Base-by-base conservation (phyloP, 2,888 invertebrate genomes). In the Plagiodera versicolora region DNA sequence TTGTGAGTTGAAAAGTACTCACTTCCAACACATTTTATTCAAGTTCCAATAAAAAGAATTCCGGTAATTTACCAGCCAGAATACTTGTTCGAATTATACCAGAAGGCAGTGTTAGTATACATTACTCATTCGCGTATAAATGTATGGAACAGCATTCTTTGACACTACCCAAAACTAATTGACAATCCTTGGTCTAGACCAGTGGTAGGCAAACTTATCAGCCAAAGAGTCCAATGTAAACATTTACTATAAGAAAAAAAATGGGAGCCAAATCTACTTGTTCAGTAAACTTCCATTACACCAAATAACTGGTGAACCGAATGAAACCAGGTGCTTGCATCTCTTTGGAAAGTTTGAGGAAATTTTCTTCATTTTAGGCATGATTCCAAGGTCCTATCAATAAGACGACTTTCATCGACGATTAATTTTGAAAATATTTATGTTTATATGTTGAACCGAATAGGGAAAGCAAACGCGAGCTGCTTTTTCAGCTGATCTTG, bases 311-410 rank as follows among this genome's bases (percentile, higher is more conserved):
- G 10, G 32, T 32, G 32, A 32, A 32, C 32, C 10, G 32, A 32
- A 32, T 32, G 10, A 32, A 32, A 32, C 32, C 16, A 57, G 65
- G 68, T 64, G 64, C 67, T 69, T 68, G 69, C 59, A 65, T n/a
- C n/a, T n/a, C n/a, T n/a, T n/a, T n/a, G n/a, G n/a, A n/a, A n/a
- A n/a, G n/a, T n/a, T n/a, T n/a, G n/a, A n/a, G n/a, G n/a, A n/a
- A n/a, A n/a, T n/a, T n/a, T n/a, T n/a, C n/a, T n/a, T n/a, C n/a
- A 65, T 67, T 68, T 70, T 58, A 70, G 53, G 61, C 66, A 64
- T 39, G 64, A 65, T 67, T 66, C 62, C 63, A 69, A 49, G 66
- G 68, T 69, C 61, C 67, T 65, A 67, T 67, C 67, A 63, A 65
- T 67, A 65, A 68, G 63, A 66, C 58, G 59, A 63, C 45, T 62